These are phyloP conservation scores for Exocentrus adspersus DNA, from an alignment of 2,888 invertebrate species.

Conservation along the genomic window DNA sequence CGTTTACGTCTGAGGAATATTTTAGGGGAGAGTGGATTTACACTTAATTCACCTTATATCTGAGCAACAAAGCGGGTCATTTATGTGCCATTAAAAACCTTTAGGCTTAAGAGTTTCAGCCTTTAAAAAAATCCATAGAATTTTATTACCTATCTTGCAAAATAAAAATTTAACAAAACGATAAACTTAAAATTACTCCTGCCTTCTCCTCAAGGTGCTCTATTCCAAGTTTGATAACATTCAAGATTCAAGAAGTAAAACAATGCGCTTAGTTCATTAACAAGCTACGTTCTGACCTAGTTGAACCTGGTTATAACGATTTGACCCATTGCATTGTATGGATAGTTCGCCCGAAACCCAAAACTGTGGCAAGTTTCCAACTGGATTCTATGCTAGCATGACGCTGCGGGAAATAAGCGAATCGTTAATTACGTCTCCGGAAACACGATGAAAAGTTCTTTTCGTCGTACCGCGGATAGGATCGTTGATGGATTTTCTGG, in stretches of 20 bases:
- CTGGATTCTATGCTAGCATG: background rate
- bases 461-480: background rate
- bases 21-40: no score
- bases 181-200: no score
- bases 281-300: background rate
- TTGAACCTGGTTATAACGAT: background rate
- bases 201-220: no score
- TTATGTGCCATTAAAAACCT: no score
- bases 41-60: no score
- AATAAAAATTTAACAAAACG: no score
- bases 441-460: background rate
- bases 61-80: no score
- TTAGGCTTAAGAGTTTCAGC: no score
- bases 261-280: background rate
- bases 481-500: background rate
- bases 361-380: background rate
- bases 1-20: no score
- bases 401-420: background rate
- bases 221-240: no score
- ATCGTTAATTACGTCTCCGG: background rate
- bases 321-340: background rate
- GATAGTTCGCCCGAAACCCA: background rate
- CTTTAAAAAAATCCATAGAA: no score
- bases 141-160: no score
- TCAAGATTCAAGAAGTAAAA: background rate